Evolutionary conservation across 2,797 vertebrate species (phyloP).

Genomic region (Pangasius djambal): DNA sequence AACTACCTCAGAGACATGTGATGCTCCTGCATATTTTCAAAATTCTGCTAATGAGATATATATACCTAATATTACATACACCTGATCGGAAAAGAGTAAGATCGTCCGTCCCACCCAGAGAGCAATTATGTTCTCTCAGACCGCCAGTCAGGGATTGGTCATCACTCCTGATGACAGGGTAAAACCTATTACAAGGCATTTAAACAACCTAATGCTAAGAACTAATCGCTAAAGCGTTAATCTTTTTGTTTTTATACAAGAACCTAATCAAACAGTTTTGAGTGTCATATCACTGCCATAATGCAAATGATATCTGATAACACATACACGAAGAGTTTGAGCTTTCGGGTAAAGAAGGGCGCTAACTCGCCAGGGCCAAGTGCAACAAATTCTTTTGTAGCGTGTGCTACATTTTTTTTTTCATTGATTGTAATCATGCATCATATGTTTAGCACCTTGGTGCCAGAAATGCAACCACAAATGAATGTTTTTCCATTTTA

Average conservation of each 20-base stretch:
- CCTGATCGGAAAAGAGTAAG: background rate
- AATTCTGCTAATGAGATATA: background rate
- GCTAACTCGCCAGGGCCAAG: too few relatives aligned
- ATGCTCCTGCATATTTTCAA: background rate
- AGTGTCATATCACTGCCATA: background rate
- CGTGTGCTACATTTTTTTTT: background rate
- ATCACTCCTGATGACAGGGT: too few relatives aligned
- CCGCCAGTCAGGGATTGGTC: background rate
- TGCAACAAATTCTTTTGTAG: background rate
- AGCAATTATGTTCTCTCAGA: background rate
- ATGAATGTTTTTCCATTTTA: background rate
- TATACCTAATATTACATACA: background rate
- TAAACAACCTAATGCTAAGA: background rate
- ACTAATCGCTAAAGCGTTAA: background rate
- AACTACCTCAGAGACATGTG: background rate
- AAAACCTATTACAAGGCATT: background rate
- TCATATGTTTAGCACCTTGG: background rate
- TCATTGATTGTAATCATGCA: background rate
- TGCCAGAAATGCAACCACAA: background rate
- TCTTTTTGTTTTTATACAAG: background rate
- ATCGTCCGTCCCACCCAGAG: background rate
- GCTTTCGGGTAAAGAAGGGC: too few relatives aligned
- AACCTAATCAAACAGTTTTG: background rate
- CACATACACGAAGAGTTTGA: too few relatives aligned
- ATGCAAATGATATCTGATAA: background rate